Conservation (phyloP, 2,888 invertebrate genomes). For the Ramazzottius varieornatus region DNA sequence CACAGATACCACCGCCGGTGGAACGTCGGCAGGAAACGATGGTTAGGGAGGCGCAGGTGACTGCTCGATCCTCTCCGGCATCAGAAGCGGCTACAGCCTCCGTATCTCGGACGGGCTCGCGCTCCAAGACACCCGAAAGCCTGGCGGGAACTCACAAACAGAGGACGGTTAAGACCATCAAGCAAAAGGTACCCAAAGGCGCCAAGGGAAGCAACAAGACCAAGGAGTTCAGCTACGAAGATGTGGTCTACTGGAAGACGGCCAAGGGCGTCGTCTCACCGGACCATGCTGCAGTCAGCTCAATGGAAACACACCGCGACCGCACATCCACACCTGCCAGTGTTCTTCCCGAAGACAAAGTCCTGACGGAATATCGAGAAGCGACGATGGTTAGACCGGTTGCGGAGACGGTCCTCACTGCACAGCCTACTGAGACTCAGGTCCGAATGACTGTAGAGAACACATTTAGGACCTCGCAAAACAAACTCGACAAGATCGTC, state of each 20-base stretch:
- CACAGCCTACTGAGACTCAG: too few relatives aligned
- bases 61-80: background rate
- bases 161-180: background rate
- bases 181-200: background rate
- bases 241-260: background rate
- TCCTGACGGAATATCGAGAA: too few relatives aligned
- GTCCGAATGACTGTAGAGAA: too few relatives aligned
- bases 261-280: background rate
- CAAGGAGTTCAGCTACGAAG: background rate
- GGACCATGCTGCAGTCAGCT: too few relatives aligned
- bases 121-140: background rate
- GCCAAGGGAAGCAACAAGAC: background rate
- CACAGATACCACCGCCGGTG: too few relatives aligned
- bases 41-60: background rate
- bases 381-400: too few relatives aligned
- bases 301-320: too few relatives aligned
- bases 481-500: too few relatives aligned
- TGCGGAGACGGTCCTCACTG: too few relatives aligned
- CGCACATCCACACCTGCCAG: background rate
- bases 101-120: background rate
- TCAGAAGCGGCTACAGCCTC: background rate
- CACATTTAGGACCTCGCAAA: too few relatives aligned
- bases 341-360: background rate
- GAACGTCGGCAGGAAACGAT: background rate
- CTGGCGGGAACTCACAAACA: background rate